Conservation (phyloP, 2,113 vertebrate genomes). For the Mus spicilegus region DNA sequence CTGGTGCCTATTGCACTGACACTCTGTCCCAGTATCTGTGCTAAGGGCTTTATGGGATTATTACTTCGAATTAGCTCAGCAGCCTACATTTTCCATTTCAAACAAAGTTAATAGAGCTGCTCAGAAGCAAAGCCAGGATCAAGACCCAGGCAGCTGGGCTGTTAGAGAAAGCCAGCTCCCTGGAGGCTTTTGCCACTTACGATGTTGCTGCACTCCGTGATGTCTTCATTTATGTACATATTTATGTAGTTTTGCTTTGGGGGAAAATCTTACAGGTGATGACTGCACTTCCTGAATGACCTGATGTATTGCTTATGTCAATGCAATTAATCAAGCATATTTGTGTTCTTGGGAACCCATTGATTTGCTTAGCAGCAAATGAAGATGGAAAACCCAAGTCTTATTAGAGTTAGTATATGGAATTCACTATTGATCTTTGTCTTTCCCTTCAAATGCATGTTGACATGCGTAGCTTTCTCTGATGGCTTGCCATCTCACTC, state of each 20-base stretch:
- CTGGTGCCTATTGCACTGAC: background rate
- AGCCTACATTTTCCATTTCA: conserved; percentile 31
- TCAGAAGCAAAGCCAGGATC: conserved; percentile 40
- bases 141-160: background rate
- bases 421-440: background rate
- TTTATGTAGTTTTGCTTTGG: conserved; percentile 30
- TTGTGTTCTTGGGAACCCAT: background rate
- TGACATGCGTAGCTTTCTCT: background rate
- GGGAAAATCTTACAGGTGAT: background rate
- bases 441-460: background rate
- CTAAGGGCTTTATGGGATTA: conserved; percentile 20
- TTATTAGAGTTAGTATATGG: background rate
- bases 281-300: background rate
- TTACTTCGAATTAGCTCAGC: conserved; percentile 33
- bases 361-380: background rate
- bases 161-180: background rate
- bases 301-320: background rate
- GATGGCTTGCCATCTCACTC: background rate
- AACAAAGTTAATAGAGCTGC: conserved; percentile 45
- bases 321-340: background rate
- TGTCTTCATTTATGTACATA: background rate
- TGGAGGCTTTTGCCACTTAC: background rate
- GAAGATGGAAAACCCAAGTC: background rate
- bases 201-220: background rate
- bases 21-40: background rate